phyloP scores from a whole-genome alignment of 2,888 invertebrate genomes.

The Eudemis profundana region DNA sequence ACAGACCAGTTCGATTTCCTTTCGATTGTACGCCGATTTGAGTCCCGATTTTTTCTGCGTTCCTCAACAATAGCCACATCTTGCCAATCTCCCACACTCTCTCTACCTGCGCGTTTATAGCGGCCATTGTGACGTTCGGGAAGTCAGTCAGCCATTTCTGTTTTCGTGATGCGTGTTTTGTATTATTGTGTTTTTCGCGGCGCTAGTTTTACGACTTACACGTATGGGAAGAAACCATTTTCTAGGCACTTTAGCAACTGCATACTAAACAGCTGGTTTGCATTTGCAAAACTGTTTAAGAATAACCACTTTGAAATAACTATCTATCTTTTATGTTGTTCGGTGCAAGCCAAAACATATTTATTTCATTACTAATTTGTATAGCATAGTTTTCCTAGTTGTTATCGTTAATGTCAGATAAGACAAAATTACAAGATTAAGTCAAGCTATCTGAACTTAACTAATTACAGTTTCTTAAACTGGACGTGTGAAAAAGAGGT shows the following conservation, averaged over 20 bases:
- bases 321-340: slow-evolving; percentile 2
- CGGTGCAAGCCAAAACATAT: background rate
- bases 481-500: background rate
- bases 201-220: slow-evolving; percentile 32
- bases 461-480: background rate
- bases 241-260: slow-evolving; percentile 29
- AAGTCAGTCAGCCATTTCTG: slow-evolving; percentile 5
- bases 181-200: slow-evolving; percentile 37
- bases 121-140: slow-evolving; percentile 22
- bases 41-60: slow-evolving; percentile 49
- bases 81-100: slow-evolving; percentile 66
- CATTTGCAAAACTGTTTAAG: slow-evolving; percentile 26
- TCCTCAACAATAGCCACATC: slow-evolving; percentile 42
- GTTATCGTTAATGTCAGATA: too few relatives aligned
- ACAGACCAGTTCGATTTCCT: slow-evolving; percentile 36
- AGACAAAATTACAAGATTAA: too few relatives aligned
- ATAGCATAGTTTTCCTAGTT: background rate
- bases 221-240: slow-evolving; percentile 33
- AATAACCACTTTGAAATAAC: slow-evolving; percentile 20
- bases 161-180: slow-evolving; percentile 14
- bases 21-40: slow-evolving; percentile 42
- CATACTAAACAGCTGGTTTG: slow-evolving; percentile 30
- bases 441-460: too few relatives aligned
- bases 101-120: slow-evolving; percentile 55
- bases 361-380: background rate